Percentiles rank a stretch among this genome's conserved stretches.
Evolutionary conservation across 2,113 vertebrate genomes (phyloP).

Genomic region (Corythaixoides concolor): DNA sequence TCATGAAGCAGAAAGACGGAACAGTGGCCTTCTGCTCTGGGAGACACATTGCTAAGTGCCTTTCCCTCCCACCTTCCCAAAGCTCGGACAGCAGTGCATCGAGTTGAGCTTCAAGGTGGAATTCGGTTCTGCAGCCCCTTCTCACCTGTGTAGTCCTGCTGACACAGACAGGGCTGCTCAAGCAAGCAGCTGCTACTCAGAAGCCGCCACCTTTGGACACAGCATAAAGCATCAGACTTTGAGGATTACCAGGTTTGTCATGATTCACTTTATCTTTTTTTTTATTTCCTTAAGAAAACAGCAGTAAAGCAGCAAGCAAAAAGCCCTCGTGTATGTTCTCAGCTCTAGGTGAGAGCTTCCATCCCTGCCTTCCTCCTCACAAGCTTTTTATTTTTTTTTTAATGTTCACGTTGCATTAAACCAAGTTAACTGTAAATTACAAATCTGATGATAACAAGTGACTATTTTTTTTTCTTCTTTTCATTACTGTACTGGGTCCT

Average conservation of each 20-base stretch:
- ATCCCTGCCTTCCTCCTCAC: neutral
- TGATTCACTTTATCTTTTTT: neutral
- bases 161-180: neutral
- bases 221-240: neutral
- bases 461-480: neutral
- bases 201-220: neutral
- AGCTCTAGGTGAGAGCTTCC: neutral
- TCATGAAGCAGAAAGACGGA: neutral
- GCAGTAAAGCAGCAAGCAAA: neutral
- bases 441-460: neutral
- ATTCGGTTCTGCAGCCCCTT: neutral
- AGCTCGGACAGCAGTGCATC: neutral
- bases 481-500: neutral
- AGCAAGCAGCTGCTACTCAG: neutral
- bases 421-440: neutral
- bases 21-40: neutral
- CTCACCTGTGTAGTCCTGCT: neutral
- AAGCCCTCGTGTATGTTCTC: neutral
- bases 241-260: neutral
- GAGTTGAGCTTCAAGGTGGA: neutral
- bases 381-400: neutral
- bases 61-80: neutral
- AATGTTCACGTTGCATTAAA: neutral
- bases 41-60: neutral
- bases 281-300: neutral